Evolutionary conservation across 2,113 vertebrate genomes (phyloP), one percentile per base, ranked within the genome.

Genomic region (Ornithorhynchus anatinus): DNA sequence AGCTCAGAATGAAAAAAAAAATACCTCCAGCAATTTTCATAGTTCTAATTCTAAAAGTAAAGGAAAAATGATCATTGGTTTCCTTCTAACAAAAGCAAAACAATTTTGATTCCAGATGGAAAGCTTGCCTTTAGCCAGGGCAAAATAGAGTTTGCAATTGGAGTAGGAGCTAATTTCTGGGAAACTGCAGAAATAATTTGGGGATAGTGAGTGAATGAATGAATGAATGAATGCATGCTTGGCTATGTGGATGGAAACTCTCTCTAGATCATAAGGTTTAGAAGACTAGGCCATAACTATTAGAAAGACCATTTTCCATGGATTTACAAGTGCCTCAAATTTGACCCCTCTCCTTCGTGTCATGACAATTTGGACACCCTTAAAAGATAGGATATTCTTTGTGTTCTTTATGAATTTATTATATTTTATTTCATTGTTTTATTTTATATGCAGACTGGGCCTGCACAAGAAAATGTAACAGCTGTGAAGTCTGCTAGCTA

Each of bases 11-110:
- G 47, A 50, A 20, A 25, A 45, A 16, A 37, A 60, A n/a, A n/a
- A 39, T 22, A 33, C 7, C 31, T 50, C 22, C 36, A 54, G 19
- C 20, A n/a, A 59, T 66, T 69, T 69, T 45, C 63, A n/a, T 14
- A 27, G 8, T 8, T 58, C 39, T 61, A 20, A 17, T 20, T 42
- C 59, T 42, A 50, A 39, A 68, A 39, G 6, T 39, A 58, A 42
- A 11, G 31, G n/a, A 12, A 27, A 56, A 73, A 72, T 63, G 23
- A 61, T 53, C 13, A 16, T 27, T 37, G 6, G 29, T 25, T 27
- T 32, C 77, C 22, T 75, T 60, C 37, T 10, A 62, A 78, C 44
- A 53, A 77, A 45, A 50, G 54, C 32, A 77, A 69, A 67, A 67
- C 51, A 10, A 75, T 59, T 42, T 52, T 31, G 58, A 69, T 48